phyloP scores from a whole-genome alignment of 2,113 vertebrate species.

The Gadus macrocephalus region DNA sequence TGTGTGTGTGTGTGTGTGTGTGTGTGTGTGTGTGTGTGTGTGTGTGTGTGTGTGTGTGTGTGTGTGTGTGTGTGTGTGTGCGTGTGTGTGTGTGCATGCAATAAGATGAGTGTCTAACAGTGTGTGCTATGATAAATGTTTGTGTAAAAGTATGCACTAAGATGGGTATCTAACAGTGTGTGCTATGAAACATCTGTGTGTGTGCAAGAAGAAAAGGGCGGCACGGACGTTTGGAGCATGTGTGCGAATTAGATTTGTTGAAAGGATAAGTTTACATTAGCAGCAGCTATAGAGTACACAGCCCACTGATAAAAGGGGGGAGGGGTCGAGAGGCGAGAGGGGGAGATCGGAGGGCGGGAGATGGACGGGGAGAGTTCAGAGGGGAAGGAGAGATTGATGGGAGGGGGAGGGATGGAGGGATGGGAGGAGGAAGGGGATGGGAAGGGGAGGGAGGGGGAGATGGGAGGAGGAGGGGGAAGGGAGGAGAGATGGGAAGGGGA shows the following conservation, averaged over 20 bases:
- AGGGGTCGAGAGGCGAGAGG: slow-evolving; percentile 23
- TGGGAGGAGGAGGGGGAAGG: too few species aligned
- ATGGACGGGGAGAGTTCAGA: not conserved
- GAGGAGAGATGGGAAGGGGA: too few species aligned
- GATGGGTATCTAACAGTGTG: not conserved
- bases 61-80: too few species aligned
- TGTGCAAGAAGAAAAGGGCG: not conserved
- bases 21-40: too few species aligned
- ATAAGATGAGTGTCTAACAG: too few species aligned
- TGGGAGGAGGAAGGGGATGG: too few species aligned
- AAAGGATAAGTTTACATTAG: slow-evolving; percentile 64
- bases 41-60: too few species aligned
- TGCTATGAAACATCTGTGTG: not conserved
- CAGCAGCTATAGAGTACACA: slow-evolving; percentile 40
- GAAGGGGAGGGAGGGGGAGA: too few species aligned
- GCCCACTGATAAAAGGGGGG: slow-evolving; percentile 32
- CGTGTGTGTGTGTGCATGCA: too few species aligned
- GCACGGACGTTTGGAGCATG: slow-evolving; percentile 14
- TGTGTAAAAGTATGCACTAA: not conserved
- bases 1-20: not conserved
- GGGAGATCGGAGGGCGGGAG: slow-evolving; percentile 12
- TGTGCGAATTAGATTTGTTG: slow-evolving; percentile 35
- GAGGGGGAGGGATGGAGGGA: slow-evolving; percentile 6
- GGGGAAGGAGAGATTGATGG: too few species aligned
- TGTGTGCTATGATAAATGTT: too few species aligned